These are phyloP conservation scores for Aphelenchoides avenae DNA, from an alignment of 1,140 invertebrate genomes.

Conservation along the genomic window DNA sequence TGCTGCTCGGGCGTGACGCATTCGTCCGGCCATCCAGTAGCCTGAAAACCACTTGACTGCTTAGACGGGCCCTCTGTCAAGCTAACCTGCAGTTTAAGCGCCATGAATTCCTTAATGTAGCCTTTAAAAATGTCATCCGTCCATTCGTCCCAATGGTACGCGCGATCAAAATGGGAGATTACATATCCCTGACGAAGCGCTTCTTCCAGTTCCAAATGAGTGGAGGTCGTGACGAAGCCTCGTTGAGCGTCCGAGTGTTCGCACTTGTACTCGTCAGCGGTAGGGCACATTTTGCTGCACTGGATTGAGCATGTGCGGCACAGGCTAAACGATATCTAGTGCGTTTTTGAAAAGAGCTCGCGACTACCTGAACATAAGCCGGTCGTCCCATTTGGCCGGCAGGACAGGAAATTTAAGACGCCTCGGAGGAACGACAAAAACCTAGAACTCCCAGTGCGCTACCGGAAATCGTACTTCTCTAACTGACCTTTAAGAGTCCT, in stretches of 20 bases:
- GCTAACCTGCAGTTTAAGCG: slow-evolving; percentile 7
- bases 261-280: neutral
- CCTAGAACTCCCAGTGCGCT: no score
- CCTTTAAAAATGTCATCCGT: neutral
- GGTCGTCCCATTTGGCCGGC: slow-evolving; percentile 2
- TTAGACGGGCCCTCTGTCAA: no score
- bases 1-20: neutral
- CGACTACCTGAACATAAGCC: neutral
- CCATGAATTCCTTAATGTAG: slow-evolving; percentile 1
- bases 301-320: neutral
- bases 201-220: slow-evolving; percentile 5
- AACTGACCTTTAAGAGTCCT: slow-evolving; percentile 10
- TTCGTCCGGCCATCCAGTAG: slow-evolving; percentile 4
- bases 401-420: neutral
- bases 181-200: slow-evolving; percentile 1
- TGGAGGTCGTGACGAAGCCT: slow-evolving; percentile 2
- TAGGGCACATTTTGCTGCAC: neutral
- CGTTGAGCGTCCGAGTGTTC: neutral
- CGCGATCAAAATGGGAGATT: neutral
- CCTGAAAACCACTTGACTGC: no score
- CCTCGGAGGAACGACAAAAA: slow-evolving; percentile 4
- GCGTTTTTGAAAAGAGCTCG: no score
- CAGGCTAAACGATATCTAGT: no score
- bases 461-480: no score
- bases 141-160: neutral